Base-by-base conservation (phyloP, 2,113 vertebrate genomes). In the Chaetodon auriga region DNA sequence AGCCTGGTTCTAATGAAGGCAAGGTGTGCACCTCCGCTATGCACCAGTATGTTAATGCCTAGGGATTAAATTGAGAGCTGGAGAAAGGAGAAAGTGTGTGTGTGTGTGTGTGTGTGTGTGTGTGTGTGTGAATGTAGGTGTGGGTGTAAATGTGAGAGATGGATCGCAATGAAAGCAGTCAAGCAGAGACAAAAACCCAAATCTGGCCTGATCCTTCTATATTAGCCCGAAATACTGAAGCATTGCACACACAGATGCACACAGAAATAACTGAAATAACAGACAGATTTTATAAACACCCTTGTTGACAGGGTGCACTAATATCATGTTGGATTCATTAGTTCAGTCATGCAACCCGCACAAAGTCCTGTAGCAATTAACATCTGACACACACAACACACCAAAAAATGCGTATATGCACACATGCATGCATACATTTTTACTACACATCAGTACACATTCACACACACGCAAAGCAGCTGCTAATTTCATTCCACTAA, bases 401-500 rank as follows among this genome's bases (percentile, higher is more conserved):
- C 43, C 41, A 58, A 71, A 79, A 69, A 60, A 57, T 45, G 72
- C 14, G 30, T 62, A 48, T 13, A 61, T 49, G 23, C 64, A 63
- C 43, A 64, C 53, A 70, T 21, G 19, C 74, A 71, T 72, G 57
- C 49, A 78, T 68, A 35, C 13, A 46, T 53, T 83, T 80, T 61
- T 16, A 38, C 41, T 19, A 12, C 41, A 78, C 58, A 78, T 53
- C 16, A 75, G n/a, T 51, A 69, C 43, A 68, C 41, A n/a, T 61
- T 53, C 46, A 64, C 43, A 66, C n/a, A 62, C 41, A 61, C 36
- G 63, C n/a, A 65, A 11, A 86, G 60, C 74, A 82, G 82, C 74
- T 63, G 49, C 74, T 84, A 82, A 92, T 86, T 90, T 86, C 78
- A 88, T 89, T 86, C 83, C 75, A 87, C 84, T 90, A 93, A 93